phyloP scores from a whole-genome alignment of 2,888 invertebrate species.

The Caenorhabditis panamensis region DNA sequence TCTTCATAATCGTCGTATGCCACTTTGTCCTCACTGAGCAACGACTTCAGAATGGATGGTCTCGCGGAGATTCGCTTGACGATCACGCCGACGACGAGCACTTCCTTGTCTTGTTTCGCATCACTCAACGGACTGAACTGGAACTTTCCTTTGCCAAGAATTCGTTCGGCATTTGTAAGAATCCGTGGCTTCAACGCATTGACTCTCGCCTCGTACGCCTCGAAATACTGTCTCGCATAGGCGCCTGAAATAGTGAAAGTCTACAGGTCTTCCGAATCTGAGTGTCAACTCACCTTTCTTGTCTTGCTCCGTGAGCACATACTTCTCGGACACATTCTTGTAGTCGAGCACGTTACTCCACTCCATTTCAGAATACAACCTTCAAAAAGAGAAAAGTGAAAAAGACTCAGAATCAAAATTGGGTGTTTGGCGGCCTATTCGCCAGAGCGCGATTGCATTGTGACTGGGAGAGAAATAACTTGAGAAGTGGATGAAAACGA shows the following conservation, averaged over 20 bases:
- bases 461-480: background rate
- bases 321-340: constrained; percentile 51
- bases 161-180: constrained; percentile 51
- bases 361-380: background rate
- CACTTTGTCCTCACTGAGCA: constrained; percentile 59
- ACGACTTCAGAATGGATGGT: constrained; percentile 66
- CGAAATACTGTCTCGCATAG: constrained; percentile 64
- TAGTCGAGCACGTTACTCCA: constrained; percentile 36
- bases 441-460: constrained; percentile 21
- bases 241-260: constrained; percentile 49
- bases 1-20: constrained; percentile 64
- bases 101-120: constrained; percentile 51
- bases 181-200: constrained; percentile 56
- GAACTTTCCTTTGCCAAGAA: constrained; percentile 56
- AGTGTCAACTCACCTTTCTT: constrained; percentile 35
- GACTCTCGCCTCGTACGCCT: constrained; percentile 62
- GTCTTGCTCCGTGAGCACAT: constrained; percentile 51
- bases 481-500: background rate
- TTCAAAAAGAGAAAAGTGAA: background rate
- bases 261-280: background rate
- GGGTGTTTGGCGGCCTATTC: constrained; percentile 8
- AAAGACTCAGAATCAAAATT: constrained; percentile 13
- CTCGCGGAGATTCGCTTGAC: constrained; percentile 63
- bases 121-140: constrained; percentile 40
- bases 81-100: constrained; percentile 67